Evolutionary conservation across 2,888 invertebrate genomes (phyloP), one percentile per base, ranked within the genome.

Genomic region (Dryomyza anilis): DNA sequence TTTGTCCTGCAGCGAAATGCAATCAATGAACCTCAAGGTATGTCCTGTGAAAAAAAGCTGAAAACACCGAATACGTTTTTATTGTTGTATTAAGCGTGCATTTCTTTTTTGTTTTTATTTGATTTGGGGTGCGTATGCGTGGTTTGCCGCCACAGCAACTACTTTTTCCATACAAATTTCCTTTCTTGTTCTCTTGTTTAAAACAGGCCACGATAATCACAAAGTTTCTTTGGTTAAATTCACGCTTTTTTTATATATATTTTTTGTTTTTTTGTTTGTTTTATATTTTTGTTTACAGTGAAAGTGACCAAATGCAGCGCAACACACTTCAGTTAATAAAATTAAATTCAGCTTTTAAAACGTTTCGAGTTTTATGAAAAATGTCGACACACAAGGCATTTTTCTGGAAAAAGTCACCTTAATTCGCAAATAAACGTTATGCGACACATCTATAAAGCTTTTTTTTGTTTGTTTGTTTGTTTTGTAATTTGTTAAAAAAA

Each of bases 151-250:
- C 75, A 74, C 75, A 76, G 63, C 69, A 62, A 63, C 66, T 69
- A 79, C 79, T 79, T 79, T 79, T 79, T 79, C 79, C 79, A 79
- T 77, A 80, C 79, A 79, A 79, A 79, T 79, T 76, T 80, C 79
- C 78, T 70, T 72, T 62, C 23, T 27, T 36, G 33, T 55, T 58
- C 33, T 53, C 55, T 60, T 64, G 45, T 64, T 46, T 27, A 43
- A 53, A 59, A 60, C 53, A 30, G 58, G 45, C 21, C 25, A 53
- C 59, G 46, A 64, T 46, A 30, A n/a, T 33, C 43, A 55, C 36
- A 14, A 21, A 33, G 53, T 59, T 36, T 45, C 23, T 63, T 69
- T 67, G 73, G 75, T 75, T 70, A 74, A 72, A 67, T 72, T 76
- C 75, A 77, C 72, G 59, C 63, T 25, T 12, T 33, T 56, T n/a